phyloP scores from a whole-genome alignment of 53 echinoderm and acorn worm genomes.

The Zoroaster sp. region DNA sequence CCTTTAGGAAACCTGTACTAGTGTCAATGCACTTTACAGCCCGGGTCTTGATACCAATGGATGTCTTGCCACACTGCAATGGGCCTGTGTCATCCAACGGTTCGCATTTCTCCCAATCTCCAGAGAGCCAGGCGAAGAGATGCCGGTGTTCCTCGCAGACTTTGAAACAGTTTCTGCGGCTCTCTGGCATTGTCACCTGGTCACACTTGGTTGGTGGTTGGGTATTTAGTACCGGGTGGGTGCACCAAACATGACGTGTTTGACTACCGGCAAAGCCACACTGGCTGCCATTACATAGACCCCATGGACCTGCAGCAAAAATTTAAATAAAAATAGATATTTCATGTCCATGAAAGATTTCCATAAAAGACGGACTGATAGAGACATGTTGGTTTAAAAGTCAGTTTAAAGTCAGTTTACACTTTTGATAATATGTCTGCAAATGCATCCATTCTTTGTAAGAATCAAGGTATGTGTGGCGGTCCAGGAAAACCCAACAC shows the following conservation, averaged over 20 bases:
- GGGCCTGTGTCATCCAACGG: background rate
- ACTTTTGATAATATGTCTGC: too few species aligned
- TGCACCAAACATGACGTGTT: conserved; percentile 81
- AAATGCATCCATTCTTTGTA: too few species aligned
- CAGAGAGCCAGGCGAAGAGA: conserved; percentile 86
- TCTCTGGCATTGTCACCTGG: conserved; percentile 65
- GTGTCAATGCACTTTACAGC: conserved; percentile 85
- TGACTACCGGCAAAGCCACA: conserved; percentile 82
- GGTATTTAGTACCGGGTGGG: conserved; percentile 69
- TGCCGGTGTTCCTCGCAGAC: conserved; percentile 80
- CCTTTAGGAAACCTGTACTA: conserved; percentile 58
- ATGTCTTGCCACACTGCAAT: conserved; percentile 71
- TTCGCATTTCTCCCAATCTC: conserved; percentile 82
- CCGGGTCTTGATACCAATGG: conserved; percentile 73
- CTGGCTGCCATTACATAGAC: conserved; percentile 68
- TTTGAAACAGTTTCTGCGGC: conserved; percentile 80
- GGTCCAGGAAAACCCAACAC: too few species aligned
- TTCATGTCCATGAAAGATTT: too few species aligned
- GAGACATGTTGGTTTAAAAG: too few species aligned
- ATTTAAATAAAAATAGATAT: background rate
- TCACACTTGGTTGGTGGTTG: conserved; percentile 69
- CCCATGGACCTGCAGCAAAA: conserved; percentile 76
- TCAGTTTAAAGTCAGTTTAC: too few species aligned
- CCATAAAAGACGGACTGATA: too few species aligned
- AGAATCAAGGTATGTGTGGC: too few species aligned